Evolutionary conservation across 2,113 vertebrate genomes (phyloP).

Genomic region (Clinocottus analis): DNA sequence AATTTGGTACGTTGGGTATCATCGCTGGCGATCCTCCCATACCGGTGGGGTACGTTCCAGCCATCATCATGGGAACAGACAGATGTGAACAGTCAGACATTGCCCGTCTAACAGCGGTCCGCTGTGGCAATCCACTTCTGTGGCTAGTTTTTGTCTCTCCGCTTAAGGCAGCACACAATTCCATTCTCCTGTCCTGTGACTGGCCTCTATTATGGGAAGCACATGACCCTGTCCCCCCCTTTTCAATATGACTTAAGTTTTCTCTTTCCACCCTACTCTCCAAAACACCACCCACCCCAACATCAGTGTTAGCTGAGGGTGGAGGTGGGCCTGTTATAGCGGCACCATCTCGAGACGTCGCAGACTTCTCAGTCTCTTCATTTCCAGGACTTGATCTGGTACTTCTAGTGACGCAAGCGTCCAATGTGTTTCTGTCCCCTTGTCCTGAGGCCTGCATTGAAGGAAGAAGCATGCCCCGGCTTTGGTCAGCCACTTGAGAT

Average conservation of each 20-base stretch:
- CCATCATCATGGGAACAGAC: slow-evolving; percentile 86
- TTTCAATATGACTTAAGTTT: slow-evolving; percentile 40
- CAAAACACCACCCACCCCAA: neutral
- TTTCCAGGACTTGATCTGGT: slow-evolving; percentile 28
- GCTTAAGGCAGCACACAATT: slow-evolving; percentile 5
- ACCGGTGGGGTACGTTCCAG: slow-evolving; percentile 85
- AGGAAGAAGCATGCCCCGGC: slow-evolving; percentile 9
- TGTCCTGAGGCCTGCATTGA: neutral
- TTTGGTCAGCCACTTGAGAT: slow-evolving; percentile 31
- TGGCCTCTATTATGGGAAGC: neutral
- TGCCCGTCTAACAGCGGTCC: slow-evolving; percentile 84
- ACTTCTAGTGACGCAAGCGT: slow-evolving; percentile 69
- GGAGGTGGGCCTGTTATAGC: neutral
- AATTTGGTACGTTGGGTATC: slow-evolving; percentile 31
- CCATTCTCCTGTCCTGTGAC: slow-evolving; percentile 40
- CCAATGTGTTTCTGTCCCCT: slow-evolving; percentile 68
- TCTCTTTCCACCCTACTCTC: slow-evolving; percentile 13
- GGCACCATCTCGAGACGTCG: neutral
- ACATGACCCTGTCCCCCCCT: neutral
- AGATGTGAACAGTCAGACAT: slow-evolving; percentile 94
- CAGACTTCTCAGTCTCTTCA: slow-evolving; percentile 29
- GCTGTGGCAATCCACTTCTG: slow-evolving; percentile 69
- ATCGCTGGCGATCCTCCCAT: slow-evolving; percentile 72
- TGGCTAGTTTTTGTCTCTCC: slow-evolving; percentile 49
- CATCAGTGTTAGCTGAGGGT: slow-evolving; percentile 6